Percentiles rank a stretch among this genome's conserved stretches.
These are phyloP conservation scores for Ibidorhyncha struthersii DNA, from an alignment of 2,113 vertebrate species.

Conservation along the genomic window DNA sequence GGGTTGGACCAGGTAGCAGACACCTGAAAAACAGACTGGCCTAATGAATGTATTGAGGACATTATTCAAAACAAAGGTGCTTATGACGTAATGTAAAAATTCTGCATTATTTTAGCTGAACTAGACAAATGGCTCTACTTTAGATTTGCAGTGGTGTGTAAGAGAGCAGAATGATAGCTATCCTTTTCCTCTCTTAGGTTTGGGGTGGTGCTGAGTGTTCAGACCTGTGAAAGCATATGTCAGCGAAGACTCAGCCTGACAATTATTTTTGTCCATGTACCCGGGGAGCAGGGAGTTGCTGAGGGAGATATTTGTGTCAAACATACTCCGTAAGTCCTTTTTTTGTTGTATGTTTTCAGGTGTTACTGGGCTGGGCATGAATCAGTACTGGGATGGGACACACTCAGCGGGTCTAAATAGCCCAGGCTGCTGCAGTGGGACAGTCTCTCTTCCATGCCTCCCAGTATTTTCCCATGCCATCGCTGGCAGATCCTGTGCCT, in stretches of 20 bases:
- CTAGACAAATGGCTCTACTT: background rate
- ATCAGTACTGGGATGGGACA: background rate
- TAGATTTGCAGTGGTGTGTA: background rate
- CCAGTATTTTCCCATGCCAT: background rate
- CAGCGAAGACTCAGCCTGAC: background rate
- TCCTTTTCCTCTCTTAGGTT: background rate
- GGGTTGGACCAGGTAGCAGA: background rate
- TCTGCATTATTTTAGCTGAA: background rate
- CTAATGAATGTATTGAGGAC: background rate
- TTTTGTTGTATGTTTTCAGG: background rate
- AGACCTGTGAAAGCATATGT: background rate
- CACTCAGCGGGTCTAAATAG: background rate
- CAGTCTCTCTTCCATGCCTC: background rate
- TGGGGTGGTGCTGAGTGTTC: background rate
- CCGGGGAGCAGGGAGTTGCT: background rate
- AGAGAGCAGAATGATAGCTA: background rate
- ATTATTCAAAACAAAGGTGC: background rate
- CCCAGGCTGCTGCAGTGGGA: background rate
- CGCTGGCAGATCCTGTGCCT: background rate
- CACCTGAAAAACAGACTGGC: background rate
- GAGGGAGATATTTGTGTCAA: background rate
- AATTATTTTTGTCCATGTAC: background rate
- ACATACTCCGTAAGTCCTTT: background rate
- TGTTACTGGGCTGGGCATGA: background rate
- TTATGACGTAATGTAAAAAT: background rate